phyloP scores from a whole-genome alignment of 2,113 vertebrate species.

The Ploceus nigricollis region DNA sequence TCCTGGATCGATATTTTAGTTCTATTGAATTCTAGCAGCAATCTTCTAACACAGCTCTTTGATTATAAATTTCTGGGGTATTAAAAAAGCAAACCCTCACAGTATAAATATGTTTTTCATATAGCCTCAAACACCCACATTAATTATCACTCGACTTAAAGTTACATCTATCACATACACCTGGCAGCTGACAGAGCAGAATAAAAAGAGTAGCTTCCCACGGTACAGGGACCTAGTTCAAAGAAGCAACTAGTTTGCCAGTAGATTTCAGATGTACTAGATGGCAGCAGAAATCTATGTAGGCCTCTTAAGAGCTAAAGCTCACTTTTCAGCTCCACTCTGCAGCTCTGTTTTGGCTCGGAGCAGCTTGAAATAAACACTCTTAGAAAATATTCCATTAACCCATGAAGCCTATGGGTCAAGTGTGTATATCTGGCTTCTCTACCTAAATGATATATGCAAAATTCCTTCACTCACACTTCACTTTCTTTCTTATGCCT shows the following conservation, averaged over 20 bases:
- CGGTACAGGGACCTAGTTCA: not conserved
- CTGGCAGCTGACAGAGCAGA: not conserved
- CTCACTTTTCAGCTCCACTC: not conserved
- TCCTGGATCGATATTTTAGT: not conserved
- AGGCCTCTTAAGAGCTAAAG: not conserved
- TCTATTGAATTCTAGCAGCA: not conserved
- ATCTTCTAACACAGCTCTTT: not conserved
- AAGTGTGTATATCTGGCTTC: not conserved
- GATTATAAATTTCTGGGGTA: not conserved
- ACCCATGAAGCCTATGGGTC: not conserved
- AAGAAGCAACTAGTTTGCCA: not conserved
- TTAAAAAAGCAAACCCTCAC: not conserved
- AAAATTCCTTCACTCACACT: not conserved
- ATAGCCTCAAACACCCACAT: not conserved
- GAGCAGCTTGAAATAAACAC: not conserved
- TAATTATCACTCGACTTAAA: not conserved
- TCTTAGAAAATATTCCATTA: not conserved
- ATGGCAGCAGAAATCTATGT: not conserved
- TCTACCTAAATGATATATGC: not conserved
- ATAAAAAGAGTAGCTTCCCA: not conserved
- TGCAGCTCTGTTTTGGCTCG: not conserved
- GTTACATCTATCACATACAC: not conserved
- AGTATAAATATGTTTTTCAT: not conserved
- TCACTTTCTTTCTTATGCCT: not conserved
- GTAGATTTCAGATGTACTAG: not conserved